A percentile compares a stretch with the other conserved stretches of the same genome.
phyloP scores from a whole-genome alignment of 2,888 invertebrate genomes.

The Acleris holmiana region DNA sequence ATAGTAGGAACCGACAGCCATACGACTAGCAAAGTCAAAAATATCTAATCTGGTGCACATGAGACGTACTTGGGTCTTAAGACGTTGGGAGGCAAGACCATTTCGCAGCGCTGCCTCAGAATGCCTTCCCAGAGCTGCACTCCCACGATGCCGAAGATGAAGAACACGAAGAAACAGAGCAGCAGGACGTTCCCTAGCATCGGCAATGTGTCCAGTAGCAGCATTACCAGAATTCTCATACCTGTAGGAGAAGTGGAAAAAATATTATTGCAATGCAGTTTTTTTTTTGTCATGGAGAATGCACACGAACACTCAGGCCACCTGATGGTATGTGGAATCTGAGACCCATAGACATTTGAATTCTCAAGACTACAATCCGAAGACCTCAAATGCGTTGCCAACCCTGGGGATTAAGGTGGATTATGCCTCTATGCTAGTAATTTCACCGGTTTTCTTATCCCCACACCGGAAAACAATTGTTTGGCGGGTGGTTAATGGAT shows the following conservation, averaged over 20 bases:
- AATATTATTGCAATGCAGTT: not conserved
- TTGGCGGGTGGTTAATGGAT: too few species aligned
- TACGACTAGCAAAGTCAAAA: slow-evolving; percentile 13
- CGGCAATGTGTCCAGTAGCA: slow-evolving; percentile 98
- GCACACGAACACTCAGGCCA: too few species aligned
- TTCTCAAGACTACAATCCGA: too few species aligned
- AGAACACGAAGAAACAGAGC: slow-evolving; percentile 99
- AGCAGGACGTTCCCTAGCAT: slow-evolving; percentile 99
- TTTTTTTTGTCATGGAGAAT: too few species aligned
- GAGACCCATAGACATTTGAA: too few species aligned
- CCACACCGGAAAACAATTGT: too few species aligned
- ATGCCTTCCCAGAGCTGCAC: slow-evolving; percentile 99
- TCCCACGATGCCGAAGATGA: slow-evolving; percentile 99
- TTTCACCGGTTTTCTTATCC: too few species aligned
- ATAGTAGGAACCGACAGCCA: not conserved
- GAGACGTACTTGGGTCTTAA: slow-evolving; percentile 90
- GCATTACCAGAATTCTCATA: slow-evolving; percentile 99
- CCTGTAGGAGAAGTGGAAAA: slow-evolving; percentile 84
- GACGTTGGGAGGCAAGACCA: slow-evolving; percentile 88
- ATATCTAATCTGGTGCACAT: slow-evolving; percentile 43
- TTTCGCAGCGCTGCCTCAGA: slow-evolving; percentile 95
- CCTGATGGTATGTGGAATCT: too few species aligned
- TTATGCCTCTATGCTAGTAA: too few species aligned
- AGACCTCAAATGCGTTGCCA: too few species aligned
- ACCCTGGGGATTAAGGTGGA: too few species aligned